Evolutionary conservation across 1,140 invertebrate genomes (phyloP), one percentile per base, ranked within the genome.

Genomic region (Adelges cooleyi): DNA sequence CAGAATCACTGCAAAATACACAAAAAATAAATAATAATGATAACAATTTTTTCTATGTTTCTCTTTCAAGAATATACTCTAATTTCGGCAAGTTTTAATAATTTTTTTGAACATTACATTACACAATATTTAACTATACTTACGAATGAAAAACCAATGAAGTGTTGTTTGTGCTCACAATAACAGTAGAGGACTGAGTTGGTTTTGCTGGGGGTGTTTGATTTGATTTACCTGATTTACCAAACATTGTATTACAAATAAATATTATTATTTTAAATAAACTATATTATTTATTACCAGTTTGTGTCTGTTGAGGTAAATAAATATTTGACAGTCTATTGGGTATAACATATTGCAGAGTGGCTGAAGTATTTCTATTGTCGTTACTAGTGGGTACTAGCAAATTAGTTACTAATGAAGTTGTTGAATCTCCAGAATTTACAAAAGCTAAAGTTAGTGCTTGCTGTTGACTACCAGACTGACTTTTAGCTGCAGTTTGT

Each of bases 361-460:
- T 62, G 2, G 56, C 46, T 46, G 17, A 33, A 20, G 25, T 11
- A 48, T 29, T 62, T n/a, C 25, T 42, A 29, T 22, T 46, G 33
- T 62, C 56, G 46, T 18, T 62, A 20, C 42, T 20, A 46, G 42
- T 62, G 1, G 56, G n/a, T 6, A 62, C 56, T 20, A 62, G 27
- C 25, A 67, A 59, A 38, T 56, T 66, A 22, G 65, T 66, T 2
- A 66, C 50, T 29, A 59, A 13, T 38, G 42, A 40, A 48, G 54
- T 59, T n/a, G 51, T 18, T 17, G 66, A 46, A 13, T 67, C 66
- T n/a, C 29, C 54, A 22, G 66, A 38, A 33, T 67, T 54, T 18
- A 62, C 15, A 49, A 67, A 59, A 0, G 66, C 66, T 2, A 67
- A 67, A 27, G 66, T 67, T n/a, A 67, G 33, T 3, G 66, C 40